A percentile compares a stretch with the other conserved stretches of the same genome.
phyloP scores from a whole-genome alignment of 2,797 vertebrate species.

The Leptodactylus fallax region DNA sequence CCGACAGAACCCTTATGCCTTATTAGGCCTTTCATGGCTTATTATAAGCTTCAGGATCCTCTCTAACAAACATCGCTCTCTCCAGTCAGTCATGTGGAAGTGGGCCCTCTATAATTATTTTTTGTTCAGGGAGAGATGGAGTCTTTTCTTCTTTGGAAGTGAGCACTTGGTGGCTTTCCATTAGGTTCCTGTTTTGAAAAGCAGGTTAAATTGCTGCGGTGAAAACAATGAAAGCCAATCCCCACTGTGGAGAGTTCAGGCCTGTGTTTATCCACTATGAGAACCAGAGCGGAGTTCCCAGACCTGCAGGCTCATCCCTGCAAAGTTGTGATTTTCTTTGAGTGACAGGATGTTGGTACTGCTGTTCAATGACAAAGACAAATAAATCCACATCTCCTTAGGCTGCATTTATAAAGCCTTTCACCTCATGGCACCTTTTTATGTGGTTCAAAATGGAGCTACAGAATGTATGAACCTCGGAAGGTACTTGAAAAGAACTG shows the following conservation, averaged over 20 bases:
- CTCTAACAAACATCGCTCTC: constrained; percentile 65
- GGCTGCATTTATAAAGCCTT: constrained; percentile 36
- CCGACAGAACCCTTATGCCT: constrained; percentile 33
- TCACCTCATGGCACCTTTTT: constrained; percentile 33
- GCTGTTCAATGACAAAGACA: constrained; percentile 51
- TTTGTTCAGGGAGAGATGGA: constrained; percentile 62
- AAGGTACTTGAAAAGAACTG: background rate
- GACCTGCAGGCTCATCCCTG: constrained; percentile 64
- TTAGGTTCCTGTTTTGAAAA: constrained; percentile 67
- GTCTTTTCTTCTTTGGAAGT: constrained; percentile 59
- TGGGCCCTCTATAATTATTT: constrained; percentile 66
- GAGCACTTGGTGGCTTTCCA: constrained; percentile 66
- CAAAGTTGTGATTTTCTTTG: constrained; percentile 52
- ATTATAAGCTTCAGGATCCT: constrained; percentile 66
- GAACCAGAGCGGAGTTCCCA: constrained; percentile 70
- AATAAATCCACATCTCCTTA: constrained; percentile 50
- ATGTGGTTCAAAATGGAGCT: background rate
- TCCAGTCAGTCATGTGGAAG: constrained; percentile 65
- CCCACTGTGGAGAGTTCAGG: constrained; percentile 46
- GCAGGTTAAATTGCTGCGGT: constrained; percentile 64
- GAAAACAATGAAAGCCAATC: constrained; percentile 68
- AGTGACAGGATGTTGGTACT: constrained; percentile 56
- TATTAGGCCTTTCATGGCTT: constrained; percentile 61
- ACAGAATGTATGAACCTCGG: constrained; percentile 26
- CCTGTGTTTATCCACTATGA: constrained; percentile 67